Conservation (phyloP, 2,797 vertebrate genomes). For the Gallinago stenura region DNA sequence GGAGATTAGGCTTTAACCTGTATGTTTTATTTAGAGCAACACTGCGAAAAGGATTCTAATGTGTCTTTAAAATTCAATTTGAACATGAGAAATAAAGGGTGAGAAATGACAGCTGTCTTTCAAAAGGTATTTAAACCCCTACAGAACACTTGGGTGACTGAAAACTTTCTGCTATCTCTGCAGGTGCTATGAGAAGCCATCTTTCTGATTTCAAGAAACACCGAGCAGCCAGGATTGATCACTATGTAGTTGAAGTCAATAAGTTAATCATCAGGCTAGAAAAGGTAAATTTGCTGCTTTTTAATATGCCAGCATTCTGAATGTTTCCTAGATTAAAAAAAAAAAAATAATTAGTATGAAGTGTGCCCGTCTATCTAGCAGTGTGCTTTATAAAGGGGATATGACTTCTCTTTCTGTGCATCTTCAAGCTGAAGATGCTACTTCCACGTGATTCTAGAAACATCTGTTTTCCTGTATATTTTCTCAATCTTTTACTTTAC, state of each 20-base stretch:
- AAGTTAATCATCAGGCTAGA: constrained; percentile 97
- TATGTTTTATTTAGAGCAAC: neutral
- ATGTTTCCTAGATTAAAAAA: neutral
- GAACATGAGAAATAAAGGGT: neutral
- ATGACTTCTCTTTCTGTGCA: neutral
- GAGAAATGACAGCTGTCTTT: neutral
- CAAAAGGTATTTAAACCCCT: neutral
- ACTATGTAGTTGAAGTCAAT: constrained; percentile 98
- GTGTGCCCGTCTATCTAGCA: neutral
- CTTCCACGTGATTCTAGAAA: neutral
- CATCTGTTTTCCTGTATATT: neutral
- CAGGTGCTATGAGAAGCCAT: constrained; percentile 91
- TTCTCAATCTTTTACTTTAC: neutral
- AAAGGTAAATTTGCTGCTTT: constrained; percentile 85
- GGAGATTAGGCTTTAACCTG: neutral
- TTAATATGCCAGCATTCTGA: neutral
- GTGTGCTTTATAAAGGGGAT: neutral
- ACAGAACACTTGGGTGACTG: neutral
- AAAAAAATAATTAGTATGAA: neutral
- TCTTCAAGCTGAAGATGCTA: neutral
- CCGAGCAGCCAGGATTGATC: constrained; percentile 95
- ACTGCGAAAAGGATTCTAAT: neutral
- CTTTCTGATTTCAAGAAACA: constrained; percentile 94
- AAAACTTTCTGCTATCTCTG: neutral
- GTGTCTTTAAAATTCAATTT: neutral